A percentile compares a stretch with the other conserved stretches of the same genome.
These are phyloP conservation scores for Poeciliopsis paucimaculata DNA, from an alignment of 2,797 vertebrate species.

Conservation along the genomic window DNA sequence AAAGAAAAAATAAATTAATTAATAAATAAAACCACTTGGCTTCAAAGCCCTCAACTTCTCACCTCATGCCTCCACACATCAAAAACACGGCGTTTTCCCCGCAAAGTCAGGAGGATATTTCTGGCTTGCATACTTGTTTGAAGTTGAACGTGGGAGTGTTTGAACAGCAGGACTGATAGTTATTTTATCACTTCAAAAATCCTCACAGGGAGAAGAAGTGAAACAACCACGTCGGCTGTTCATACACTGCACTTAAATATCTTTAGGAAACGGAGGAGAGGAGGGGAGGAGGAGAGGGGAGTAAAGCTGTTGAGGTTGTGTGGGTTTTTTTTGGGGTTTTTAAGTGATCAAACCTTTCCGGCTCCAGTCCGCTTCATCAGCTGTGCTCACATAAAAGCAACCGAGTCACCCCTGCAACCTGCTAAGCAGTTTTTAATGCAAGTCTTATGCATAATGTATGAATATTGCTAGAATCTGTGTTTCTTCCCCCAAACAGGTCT, in stretches of 20 bases:
- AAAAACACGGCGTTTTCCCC: constrained; percentile 29
- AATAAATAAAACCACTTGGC: constrained; percentile 27
- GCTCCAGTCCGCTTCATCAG: constrained; percentile 47
- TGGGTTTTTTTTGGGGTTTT: neutral
- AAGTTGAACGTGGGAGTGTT: constrained; percentile 60
- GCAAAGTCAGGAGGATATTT: constrained; percentile 41
- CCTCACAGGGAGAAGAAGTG: constrained; percentile 31
- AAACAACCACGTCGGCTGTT: constrained; percentile 21
- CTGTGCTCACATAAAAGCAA: constrained; percentile 47
- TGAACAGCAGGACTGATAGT: constrained; percentile 46
- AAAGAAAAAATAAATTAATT: neutral
- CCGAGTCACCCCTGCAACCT: constrained; percentile 47
- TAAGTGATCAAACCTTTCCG: constrained; percentile 1
- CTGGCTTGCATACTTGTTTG: constrained; percentile 46
- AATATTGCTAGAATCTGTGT: constrained; percentile 45
- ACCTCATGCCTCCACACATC: constrained; percentile 49
- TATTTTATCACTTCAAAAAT: constrained; percentile 52
- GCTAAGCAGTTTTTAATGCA: constrained; percentile 71
- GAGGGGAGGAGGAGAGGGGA: neutral
- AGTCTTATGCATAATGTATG: constrained; percentile 73
- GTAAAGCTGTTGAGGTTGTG: neutral
- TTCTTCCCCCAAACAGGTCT: constrained; percentile 32
- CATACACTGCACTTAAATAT: constrained; percentile 41
- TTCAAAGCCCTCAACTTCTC: constrained; percentile 29
- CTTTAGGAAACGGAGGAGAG: neutral